Evolutionary conservation across 2,797 vertebrate genomes (phyloP), one percentile per base, ranked within the genome.

Genomic region (Urocyon cinereoargenteus): DNA sequence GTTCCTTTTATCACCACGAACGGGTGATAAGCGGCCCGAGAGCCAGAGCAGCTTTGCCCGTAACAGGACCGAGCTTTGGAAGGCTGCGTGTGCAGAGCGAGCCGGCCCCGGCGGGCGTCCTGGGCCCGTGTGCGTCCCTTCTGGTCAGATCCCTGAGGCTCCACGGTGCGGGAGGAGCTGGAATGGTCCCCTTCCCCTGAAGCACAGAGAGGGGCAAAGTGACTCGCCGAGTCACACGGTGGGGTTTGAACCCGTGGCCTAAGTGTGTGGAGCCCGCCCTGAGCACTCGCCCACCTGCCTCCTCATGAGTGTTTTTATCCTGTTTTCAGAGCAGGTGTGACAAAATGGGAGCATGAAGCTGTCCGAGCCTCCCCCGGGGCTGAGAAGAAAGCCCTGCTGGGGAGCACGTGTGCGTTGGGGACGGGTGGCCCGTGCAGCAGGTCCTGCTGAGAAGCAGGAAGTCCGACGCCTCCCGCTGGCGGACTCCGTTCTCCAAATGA

Each of bases 41-140:
- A 28, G 64, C 62, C 57, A 2, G 22, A 12, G 19, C 64, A 2
- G 51, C 61, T 51, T 24, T 18, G 53, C 70, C 24, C 11, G 0
- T 6, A 1, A 5, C 2, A 1, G 8, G 3, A 0, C 51, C 10
- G 12, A 3, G 31, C n/a, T 24, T 1, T 1, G 3, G 57, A 11
- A 10, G 19, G 13, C 64, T 24, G 5, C 10, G 1, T 26, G 19
- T 3, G 18, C 14, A 3, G 61, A 12, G 26, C 6, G 1, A 7
- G 0, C 10, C 18, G 1, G 0, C 51, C 36, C n/a, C 21, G 19
- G 53, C 0, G 0, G 49, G 34, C 28, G 4, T 19, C 53, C n/a
- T 4, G 7, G 6, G n/a, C 36, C 24, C 11, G 4, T 19, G 1
- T 2, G 1, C 10, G 2, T 5, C 6, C 0, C 0, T 26, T 19